Conservation (phyloP, 2,888 invertebrate genomes). For the Epinotia brunnichana region DNA sequence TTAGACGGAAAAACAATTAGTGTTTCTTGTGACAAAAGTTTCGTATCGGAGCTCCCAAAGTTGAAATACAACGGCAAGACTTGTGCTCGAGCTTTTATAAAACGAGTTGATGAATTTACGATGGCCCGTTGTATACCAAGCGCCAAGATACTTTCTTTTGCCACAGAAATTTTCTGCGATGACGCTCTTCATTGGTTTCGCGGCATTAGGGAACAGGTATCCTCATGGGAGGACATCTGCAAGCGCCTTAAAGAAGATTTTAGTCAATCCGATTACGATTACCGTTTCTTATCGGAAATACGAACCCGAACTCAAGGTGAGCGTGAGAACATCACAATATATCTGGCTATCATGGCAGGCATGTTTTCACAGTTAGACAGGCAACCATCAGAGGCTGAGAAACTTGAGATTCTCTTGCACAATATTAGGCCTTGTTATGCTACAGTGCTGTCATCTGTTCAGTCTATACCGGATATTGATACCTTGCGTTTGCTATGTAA, state of each 20-base stretch:
- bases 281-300: too few species aligned
- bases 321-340: background rate
- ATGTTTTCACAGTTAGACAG: background rate
- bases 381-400: background rate
- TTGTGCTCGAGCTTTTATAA: conserved; percentile 3
- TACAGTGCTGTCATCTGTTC: too few species aligned
- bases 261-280: too few species aligned
- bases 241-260: too few species aligned
- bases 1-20: too few species aligned
- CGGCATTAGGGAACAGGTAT: too few species aligned
- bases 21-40: background rate
- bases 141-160: background rate
- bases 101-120: conserved; percentile 1
- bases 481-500: background rate
- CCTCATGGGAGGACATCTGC: too few species aligned
- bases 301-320: too few species aligned
- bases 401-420: too few species aligned
- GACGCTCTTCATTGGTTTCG: too few species aligned
- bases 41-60: background rate
- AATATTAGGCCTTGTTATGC: too few species aligned
- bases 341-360: background rate
- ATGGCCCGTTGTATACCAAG: background rate
- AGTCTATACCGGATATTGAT: too few species aligned
- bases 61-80: background rate
- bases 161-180: background rate